These are phyloP conservation scores for Sarcophilus harrisii DNA, from an alignment of 2,797 vertebrate genomes.

Conservation along the genomic window DNA sequence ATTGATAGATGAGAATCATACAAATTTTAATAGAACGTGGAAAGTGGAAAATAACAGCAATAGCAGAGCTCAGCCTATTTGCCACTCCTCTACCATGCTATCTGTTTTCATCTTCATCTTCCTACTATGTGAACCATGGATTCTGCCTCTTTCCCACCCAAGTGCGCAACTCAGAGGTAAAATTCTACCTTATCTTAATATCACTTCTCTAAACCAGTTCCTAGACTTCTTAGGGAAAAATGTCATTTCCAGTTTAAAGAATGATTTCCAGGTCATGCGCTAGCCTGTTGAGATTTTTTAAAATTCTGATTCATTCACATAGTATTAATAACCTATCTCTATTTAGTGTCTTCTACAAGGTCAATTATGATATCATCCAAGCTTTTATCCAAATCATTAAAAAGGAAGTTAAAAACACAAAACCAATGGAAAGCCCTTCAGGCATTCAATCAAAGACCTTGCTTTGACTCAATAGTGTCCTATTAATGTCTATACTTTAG, in stretches of 20 bases:
- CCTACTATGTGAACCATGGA: not conserved
- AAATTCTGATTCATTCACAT: not conserved
- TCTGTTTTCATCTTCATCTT: not conserved
- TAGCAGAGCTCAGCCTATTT: not conserved
- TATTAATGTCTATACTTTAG: not conserved
- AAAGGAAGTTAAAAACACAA: not conserved
- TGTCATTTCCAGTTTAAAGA: not conserved
- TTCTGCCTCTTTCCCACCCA: not conserved
- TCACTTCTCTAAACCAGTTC: not conserved
- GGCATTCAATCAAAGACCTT: not conserved
- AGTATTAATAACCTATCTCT: not conserved
- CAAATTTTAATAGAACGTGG: not conserved
- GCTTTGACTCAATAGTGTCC: not conserved
- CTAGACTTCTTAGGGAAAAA: not conserved
- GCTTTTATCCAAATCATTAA: not conserved
- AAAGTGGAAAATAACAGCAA: not conserved
- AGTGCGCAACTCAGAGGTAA: not conserved
- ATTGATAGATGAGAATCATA: not conserved
- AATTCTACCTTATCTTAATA: not conserved
- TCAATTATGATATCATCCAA: not conserved
- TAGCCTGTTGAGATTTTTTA: not conserved
- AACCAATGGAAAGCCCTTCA: not conserved
- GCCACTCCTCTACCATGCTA: not conserved
- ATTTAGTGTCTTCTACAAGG: not conserved
- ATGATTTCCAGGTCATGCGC: not conserved